Evolutionary conservation across 2,113 vertebrate genomes (phyloP).

Genomic region (Syngnathus floridae): DNA sequence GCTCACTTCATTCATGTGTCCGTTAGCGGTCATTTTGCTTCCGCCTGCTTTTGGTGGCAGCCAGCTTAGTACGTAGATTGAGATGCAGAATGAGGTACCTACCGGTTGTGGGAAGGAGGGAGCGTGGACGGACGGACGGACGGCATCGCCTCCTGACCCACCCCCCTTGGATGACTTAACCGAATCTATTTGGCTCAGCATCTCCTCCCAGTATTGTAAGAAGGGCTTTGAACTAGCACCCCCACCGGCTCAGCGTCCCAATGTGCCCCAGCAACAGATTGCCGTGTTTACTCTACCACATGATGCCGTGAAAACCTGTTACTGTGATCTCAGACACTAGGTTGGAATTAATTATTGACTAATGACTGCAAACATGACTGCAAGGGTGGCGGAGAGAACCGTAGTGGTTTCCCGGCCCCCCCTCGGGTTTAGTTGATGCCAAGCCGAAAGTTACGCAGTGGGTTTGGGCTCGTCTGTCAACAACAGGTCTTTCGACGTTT

Average conservation of each 20-base stretch:
- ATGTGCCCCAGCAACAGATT: constrained; percentile 69
- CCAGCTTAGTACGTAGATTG: constrained; percentile 62
- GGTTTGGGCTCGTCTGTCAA: constrained; percentile 57
- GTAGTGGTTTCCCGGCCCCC: constrained; percentile 36
- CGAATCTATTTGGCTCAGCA: constrained; percentile 63
- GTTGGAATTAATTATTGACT: constrained; percentile 71
- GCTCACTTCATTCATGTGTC: constrained; percentile 26
- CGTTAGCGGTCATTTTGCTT: constrained; percentile 50
- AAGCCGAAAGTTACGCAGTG: constrained; percentile 68
- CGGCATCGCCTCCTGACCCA: constrained; percentile 70
- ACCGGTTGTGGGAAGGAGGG: constrained; percentile 58
- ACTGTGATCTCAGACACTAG: constrained; percentile 70
- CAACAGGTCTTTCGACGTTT: constrained; percentile 62
- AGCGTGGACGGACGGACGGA: constrained; percentile 57
- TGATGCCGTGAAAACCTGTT: constrained; percentile 72
- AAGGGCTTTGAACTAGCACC: constrained; percentile 64
- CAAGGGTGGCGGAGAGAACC: constrained; percentile 43
- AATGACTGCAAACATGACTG: constrained; percentile 65
- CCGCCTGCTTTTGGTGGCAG: constrained; percentile 39
- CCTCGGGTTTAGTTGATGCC: constrained; percentile 51
- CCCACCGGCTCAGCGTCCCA: constrained; percentile 58
- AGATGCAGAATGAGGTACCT: constrained; percentile 61
- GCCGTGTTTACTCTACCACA: constrained; percentile 72
- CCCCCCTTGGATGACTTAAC: constrained; percentile 69
- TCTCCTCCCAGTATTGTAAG: constrained; percentile 48